Conservation (phyloP, 1,140 invertebrate genomes). For the Drosophila orena region DNA sequence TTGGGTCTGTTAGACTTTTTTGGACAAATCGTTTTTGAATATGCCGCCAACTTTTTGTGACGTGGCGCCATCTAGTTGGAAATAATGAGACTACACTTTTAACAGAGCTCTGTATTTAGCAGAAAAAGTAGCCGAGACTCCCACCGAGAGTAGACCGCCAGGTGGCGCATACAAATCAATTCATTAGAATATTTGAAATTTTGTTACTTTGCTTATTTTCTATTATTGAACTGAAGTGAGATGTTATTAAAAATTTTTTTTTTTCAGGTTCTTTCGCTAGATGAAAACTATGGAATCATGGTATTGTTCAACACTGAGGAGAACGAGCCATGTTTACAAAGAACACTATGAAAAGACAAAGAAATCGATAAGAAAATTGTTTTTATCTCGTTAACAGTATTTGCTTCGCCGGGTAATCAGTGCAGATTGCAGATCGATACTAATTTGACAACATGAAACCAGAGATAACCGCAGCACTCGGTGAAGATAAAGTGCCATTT, state of each 20-base stretch:
- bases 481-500: constrained; percentile 9
- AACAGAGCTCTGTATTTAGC: not conserved
- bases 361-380: not conserved
- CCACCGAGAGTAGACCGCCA: not conserved
- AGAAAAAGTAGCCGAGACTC: not conserved
- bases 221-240: too few relatives aligned
- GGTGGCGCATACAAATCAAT: not conserved
- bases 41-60: not conserved
- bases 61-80: not conserved
- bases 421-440: constrained; percentile 41
- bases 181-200: too few relatives aligned
- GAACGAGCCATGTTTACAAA: constrained; percentile 3
- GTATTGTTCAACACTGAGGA: not conserved
- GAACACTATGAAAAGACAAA: not conserved
- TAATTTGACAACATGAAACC: constrained; percentile 18
- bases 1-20: too few relatives aligned
- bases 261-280: not conserved
- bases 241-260: too few relatives aligned
- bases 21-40: not conserved
- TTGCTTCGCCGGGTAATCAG: constrained; percentile 29
- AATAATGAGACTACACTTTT: too few relatives aligned
- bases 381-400: constrained; percentile 23
- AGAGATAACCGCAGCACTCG: constrained; percentile 29
- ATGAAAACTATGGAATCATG: not conserved
- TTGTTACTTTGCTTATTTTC: too few relatives aligned